A percentile compares a stretch with the other conserved stretches of the same genome.
These are phyloP conservation scores for Lophotriccus pileatus DNA, from an alignment of 2,797 vertebrate species.

Conservation along the genomic window DNA sequence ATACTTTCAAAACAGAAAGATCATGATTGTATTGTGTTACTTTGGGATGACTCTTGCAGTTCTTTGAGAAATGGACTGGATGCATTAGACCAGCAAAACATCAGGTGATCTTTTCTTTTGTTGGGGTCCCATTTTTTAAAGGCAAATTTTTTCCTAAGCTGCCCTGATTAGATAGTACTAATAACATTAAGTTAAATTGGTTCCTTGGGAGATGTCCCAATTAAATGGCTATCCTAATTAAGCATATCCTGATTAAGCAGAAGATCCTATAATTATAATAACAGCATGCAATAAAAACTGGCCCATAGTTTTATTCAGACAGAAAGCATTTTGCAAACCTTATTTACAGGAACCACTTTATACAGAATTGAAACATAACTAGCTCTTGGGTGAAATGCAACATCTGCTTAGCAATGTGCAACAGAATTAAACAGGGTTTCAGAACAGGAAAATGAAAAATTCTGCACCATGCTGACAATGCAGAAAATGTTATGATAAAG, in stretches of 20 bases:
- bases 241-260: conserved; percentile 67
- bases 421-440: not conserved
- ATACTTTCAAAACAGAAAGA: not conserved
- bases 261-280: conserved; percentile 64
- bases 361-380: not conserved
- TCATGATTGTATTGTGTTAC: not conserved
- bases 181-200: conserved; percentile 49
- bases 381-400: not conserved
- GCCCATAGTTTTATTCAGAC: conserved; percentile 19
- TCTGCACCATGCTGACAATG: not conserved
- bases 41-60: not conserved
- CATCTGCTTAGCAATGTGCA: not conserved
- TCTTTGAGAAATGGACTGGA: not conserved
- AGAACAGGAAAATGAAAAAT: not conserved
- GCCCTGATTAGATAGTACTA: conserved; percentile 56
- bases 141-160: not conserved
- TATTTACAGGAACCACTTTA: conserved; percentile 54
- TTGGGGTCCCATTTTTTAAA: not conserved
- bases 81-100: not conserved
- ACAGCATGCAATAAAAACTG: conserved; percentile 54
- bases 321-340: conserved; percentile 41
- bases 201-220: conserved; percentile 67
- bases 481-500: not conserved
- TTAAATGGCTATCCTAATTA: conserved; percentile 69
- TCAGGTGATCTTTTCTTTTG: not conserved